These are phyloP conservation scores for Apis laboriosa DNA, from an alignment of 1,140 invertebrate species.

Conservation along the genomic window DNA sequence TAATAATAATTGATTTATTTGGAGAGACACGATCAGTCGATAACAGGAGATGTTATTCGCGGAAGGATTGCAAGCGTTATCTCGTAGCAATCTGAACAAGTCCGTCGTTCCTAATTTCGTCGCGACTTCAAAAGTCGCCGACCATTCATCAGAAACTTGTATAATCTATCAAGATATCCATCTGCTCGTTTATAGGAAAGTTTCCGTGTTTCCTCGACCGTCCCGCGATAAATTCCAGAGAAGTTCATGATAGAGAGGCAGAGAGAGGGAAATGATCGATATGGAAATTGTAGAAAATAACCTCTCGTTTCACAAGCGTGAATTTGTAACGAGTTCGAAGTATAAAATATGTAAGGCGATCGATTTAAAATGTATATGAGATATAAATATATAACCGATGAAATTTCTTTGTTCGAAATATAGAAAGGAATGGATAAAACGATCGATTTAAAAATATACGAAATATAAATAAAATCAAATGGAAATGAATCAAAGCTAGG, in stretches of 20 bases:
- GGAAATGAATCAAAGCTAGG: too few relatives aligned
- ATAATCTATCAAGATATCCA: conserved; percentile 38
- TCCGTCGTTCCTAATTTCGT: conserved; percentile 17
- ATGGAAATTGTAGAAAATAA: neutral
- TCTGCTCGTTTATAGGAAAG: conserved; percentile 30
- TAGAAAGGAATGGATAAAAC: too few relatives aligned
- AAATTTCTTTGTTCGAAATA: too few relatives aligned
- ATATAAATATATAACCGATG: too few relatives aligned
- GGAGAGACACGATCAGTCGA: neutral
- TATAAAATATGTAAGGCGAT: too few relatives aligned
- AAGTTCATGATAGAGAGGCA: neutral
- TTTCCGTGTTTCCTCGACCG: neutral
- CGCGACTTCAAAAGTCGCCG: conserved; percentile 19
- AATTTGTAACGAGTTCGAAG: too few relatives aligned
- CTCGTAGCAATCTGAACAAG: neutral
- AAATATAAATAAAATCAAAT: too few relatives aligned
- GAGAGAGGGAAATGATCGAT: neutral
- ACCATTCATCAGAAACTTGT: conserved; percentile 41
- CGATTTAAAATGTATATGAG: too few relatives aligned
- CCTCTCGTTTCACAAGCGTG: too few relatives aligned
- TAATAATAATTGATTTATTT: neutral
- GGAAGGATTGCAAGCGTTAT: neutral
- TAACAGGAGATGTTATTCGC: neutral
- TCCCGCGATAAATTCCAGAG: conserved; percentile 22
- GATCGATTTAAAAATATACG: too few relatives aligned